Percentiles rank a stretch among this genome's conserved stretches.
Evolutionary conservation across 2,797 vertebrate species (phyloP).

Genomic region (Oreochromis grahami): DNA sequence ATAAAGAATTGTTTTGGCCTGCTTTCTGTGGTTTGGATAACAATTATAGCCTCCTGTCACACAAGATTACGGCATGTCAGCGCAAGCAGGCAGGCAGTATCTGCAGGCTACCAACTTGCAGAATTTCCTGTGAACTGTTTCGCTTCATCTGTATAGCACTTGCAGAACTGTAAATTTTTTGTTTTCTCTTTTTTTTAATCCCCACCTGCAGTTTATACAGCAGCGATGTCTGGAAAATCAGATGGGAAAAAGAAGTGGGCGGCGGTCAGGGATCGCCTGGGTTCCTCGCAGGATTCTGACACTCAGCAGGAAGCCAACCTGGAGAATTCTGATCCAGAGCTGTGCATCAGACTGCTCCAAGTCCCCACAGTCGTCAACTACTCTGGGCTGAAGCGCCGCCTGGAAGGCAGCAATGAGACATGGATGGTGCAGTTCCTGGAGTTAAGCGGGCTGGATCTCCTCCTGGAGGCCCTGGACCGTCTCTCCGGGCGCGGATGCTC

Average conservation of each 20-base stretch:
- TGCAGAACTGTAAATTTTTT: neutral
- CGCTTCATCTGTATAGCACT: neutral
- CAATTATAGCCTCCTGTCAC: neutral
- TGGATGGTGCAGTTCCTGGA: constrained; percentile 99
- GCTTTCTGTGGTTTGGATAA: constrained; percentile 44
- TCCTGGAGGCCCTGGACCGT: constrained; percentile 92
- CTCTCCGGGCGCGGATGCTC: constrained; percentile 91
- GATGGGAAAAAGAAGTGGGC: constrained; percentile 91
- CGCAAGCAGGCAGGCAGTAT: neutral
- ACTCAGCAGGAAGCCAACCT: constrained; percentile 89
- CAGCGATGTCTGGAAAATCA: constrained; percentile 84
- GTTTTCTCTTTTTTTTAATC: neutral
- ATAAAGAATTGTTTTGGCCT: constrained; percentile 41
- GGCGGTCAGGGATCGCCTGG: constrained; percentile 84
- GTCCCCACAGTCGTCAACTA: constrained; percentile 96
- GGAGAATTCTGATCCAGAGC: constrained; percentile 91
- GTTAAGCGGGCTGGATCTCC: constrained; percentile 90
- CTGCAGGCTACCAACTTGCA: neutral
- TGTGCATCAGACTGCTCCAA: constrained; percentile 94
- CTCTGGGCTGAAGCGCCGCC: constrained; percentile 89
- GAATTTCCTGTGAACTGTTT: neutral
- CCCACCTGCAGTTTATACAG: constrained; percentile 1
- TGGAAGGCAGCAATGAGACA: constrained; percentile 87
- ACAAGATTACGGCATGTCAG: neutral
- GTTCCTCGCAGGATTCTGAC: constrained; percentile 87